phyloP scores from a whole-genome alignment of 2,797 vertebrate species.

The Melanotaenia nigrans region DNA sequence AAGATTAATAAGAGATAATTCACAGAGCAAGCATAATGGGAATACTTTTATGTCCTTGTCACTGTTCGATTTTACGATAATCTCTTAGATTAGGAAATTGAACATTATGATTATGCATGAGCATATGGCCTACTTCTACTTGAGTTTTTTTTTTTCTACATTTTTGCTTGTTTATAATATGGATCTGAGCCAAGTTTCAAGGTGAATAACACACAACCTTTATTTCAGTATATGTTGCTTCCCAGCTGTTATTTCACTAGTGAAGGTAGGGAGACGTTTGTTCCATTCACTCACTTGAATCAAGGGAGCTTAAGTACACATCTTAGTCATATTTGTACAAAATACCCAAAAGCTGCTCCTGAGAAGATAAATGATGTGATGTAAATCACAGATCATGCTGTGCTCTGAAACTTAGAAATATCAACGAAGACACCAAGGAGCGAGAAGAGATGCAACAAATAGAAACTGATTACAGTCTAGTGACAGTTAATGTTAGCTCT shows the following conservation, averaged over 20 bases:
- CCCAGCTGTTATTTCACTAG: constrained; percentile 75
- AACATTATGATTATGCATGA: constrained; percentile 79
- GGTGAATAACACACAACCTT: constrained; percentile 72
- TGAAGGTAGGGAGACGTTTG: constrained; percentile 50
- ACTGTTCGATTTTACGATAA: constrained; percentile 75
- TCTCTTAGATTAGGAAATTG: constrained; percentile 79
- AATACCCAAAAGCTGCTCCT: constrained; percentile 36
- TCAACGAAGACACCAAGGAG: constrained; percentile 14
- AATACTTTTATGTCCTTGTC: constrained; percentile 75
- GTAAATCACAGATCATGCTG: constrained; percentile 33
- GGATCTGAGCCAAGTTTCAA: constrained; percentile 75
- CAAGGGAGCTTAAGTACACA: constrained; percentile 56
- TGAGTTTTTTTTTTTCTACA: constrained; percentile 52
- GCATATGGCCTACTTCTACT: constrained; percentile 71
- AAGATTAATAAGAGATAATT: constrained; percentile 80
- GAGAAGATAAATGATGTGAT: constrained; percentile 19
- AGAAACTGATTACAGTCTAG: constrained; percentile 31
- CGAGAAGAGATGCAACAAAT: constrained; percentile 31
- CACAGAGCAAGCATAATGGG: constrained; percentile 65
- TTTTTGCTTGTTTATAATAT: constrained; percentile 65
- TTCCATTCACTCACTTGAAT: constrained; percentile 55
- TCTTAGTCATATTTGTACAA: constrained; percentile 64
- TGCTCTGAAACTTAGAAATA: constrained; percentile 31
- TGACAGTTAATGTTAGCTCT: constrained; percentile 36
- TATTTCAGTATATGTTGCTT: constrained; percentile 68